A percentile compares a stretch with the other conserved stretches of the same genome.
Evolutionary conservation across 1,140 invertebrate species (phyloP).

Genomic region (Mya arenaria): DNA sequence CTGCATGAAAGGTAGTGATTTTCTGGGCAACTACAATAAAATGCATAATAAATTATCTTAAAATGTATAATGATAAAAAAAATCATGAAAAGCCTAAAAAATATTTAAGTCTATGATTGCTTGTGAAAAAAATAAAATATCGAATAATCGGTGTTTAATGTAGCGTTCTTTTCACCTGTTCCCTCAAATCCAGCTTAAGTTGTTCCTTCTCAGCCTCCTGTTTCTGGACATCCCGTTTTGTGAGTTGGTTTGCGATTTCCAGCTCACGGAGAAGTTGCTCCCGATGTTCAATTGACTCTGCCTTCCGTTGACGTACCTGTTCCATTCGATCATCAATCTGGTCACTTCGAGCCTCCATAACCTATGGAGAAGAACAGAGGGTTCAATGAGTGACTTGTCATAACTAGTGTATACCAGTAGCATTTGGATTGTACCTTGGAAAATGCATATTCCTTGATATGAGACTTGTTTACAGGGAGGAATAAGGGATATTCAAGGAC

Average conservation of each 20-base stretch:
- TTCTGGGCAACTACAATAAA: no score
- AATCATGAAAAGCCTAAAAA: no score
- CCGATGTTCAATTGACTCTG: conserved; percentile 76
- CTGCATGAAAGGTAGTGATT: no score
- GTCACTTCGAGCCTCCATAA: conserved; percentile 75
- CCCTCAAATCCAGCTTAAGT: conserved; percentile 73
- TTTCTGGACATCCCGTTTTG: conserved; percentile 74
- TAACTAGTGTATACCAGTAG: no score
- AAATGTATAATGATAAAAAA: no score
- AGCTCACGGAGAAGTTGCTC: conserved; percentile 79
- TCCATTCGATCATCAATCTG: conserved; percentile 77
- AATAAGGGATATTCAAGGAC: neutral
- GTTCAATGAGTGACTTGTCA: no score
- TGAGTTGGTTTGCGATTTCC: conserved; percentile 79
- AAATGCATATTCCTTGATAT: no score
- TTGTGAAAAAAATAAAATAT: no score
- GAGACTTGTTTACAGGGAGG: neutral
- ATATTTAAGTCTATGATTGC: no score
- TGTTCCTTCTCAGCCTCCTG: conserved; percentile 68
- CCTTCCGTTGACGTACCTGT: conserved; percentile 70
- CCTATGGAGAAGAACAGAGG: conserved; percentile 62
- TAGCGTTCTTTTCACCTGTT: conserved; percentile 78
- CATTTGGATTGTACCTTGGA: no score
- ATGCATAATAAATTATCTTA: no score
- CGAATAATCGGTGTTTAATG: no score